Percentiles rank a stretch among this genome's conserved stretches.
Evolutionary conservation across 2,797 vertebrate genomes (phyloP).

Genomic region (Pitangus sulphuratus): DNA sequence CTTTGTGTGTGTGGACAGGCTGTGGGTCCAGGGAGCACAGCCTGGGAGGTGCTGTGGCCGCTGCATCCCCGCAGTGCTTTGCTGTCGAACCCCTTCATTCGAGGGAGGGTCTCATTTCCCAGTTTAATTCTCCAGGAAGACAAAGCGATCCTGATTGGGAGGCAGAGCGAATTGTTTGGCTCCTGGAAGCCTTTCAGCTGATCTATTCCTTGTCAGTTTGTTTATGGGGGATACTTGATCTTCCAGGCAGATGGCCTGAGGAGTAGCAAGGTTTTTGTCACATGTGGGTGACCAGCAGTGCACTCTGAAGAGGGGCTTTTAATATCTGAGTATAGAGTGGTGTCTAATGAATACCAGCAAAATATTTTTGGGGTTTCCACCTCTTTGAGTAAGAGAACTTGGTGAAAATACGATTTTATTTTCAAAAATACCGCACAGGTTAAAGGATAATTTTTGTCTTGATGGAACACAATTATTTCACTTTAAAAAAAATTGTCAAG

Average conservation of each 20-base stretch:
- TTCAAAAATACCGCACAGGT: not conserved
- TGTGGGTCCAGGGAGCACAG: too few species aligned
- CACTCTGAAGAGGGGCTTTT: not conserved
- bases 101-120: not conserved
- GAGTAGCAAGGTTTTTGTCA: not conserved
- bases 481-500: not conserved
- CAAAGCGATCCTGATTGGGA: not conserved
- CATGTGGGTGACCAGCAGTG: not conserved
- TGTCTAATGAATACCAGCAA: not conserved
- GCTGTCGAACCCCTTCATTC: not conserved
- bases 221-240: constrained; percentile 14
- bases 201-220: not conserved
- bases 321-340: not conserved
- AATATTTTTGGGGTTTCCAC: rapidly evolving
- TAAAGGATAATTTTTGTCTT: not conserved
- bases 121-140: not conserved
- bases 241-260: not conserved
- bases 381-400: not conserved
- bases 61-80: rapidly evolving
- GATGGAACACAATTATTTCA: not conserved
- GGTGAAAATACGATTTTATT: not conserved
- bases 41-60: not conserved
- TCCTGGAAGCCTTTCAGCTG: not conserved
- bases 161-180: not conserved
- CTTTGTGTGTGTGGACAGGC: not conserved